Percentiles rank a stretch among this genome's conserved stretches.
These are phyloP conservation scores for Drosophila kanapiae DNA, from an alignment of 1,140 invertebrate species.

Conservation along the genomic window DNA sequence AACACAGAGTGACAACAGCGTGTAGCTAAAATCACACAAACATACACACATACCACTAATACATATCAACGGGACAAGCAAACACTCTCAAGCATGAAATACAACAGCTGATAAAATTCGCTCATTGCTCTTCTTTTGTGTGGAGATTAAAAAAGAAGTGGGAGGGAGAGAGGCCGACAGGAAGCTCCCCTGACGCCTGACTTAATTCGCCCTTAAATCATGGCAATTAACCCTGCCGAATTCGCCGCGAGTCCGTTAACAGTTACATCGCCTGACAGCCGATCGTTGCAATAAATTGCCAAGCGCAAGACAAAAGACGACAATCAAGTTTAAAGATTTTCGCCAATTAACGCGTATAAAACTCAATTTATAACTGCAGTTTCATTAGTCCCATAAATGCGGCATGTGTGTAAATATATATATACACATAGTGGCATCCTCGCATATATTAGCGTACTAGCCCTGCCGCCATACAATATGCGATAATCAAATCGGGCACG, in stretches of 20 bases:
- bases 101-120: constrained; percentile 75
- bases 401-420: constrained; percentile 14
- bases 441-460: constrained; percentile 12
- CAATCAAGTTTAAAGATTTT: constrained; percentile 51
- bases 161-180: constrained; percentile 11
- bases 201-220: constrained; percentile 54
- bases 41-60: constrained; percentile 2
- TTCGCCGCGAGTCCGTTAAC: constrained; percentile 18
- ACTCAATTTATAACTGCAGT: constrained; percentile 58
- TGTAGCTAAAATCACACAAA: constrained; percentile 46
- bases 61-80: constrained; percentile 2
- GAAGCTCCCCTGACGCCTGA: constrained; percentile 20
- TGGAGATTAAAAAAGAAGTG: constrained; percentile 10
- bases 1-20: constrained; percentile 56
- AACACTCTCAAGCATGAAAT: constrained; percentile 56
- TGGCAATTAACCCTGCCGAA: constrained; percentile 37
- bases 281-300: constrained; percentile 40
- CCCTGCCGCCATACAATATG: constrained; percentile 28
- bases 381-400: constrained; percentile 32
- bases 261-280: constrained; percentile 40
- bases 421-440: constrained; percentile 1
- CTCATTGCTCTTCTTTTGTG: constrained; percentile 23
- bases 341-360: constrained; percentile 61
- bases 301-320: constrained; percentile 24
- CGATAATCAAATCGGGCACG: constrained; percentile 53